phyloP scores from a whole-genome alignment of 2,888 invertebrate genomes.

The Stratiomys singularior region DNA sequence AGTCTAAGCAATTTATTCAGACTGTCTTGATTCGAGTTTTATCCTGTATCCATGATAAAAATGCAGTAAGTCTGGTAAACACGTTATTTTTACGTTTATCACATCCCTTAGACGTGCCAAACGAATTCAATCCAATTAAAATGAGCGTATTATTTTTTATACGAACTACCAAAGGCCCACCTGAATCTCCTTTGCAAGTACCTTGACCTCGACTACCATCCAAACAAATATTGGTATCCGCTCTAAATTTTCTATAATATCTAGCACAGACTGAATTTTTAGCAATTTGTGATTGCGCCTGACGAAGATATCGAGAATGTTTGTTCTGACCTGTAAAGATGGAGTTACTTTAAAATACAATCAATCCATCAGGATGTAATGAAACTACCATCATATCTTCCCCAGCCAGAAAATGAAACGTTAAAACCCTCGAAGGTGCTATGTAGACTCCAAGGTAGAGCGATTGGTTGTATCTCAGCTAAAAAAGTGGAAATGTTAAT shows the following conservation, averaged over 20 bases:
- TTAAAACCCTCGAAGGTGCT: no score
- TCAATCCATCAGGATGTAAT: no score
- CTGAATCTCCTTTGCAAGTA: constrained; percentile 35
- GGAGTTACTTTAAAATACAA: no score
- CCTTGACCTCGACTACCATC: constrained; percentile 12
- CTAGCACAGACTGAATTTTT: not conserved
- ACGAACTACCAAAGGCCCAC: constrained; percentile 15
- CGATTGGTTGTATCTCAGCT: no score
- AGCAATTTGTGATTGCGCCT: no score
- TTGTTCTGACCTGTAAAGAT: no score
- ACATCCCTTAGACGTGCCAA: not conserved
- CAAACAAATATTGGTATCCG: constrained; percentile 11
- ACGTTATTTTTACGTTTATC: not conserved
- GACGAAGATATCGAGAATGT: no score
- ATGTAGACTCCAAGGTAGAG: no score
- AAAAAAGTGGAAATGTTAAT: no score
- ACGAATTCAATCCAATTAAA: constrained; percentile 18
- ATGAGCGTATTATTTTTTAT: not conserved
- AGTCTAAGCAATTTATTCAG: no score
- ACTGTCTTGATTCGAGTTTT: not conserved
- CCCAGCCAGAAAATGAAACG: no score
- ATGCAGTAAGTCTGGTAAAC: not conserved
- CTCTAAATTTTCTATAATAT: not conserved
- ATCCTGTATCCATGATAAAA: constrained; percentile 2
- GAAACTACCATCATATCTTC: no score